A percentile compares a stretch with the other conserved stretches of the same genome.
These are phyloP conservation scores for Nysson spinosus DNA, from an alignment of 2,888 invertebrate species.

Conservation along the genomic window DNA sequence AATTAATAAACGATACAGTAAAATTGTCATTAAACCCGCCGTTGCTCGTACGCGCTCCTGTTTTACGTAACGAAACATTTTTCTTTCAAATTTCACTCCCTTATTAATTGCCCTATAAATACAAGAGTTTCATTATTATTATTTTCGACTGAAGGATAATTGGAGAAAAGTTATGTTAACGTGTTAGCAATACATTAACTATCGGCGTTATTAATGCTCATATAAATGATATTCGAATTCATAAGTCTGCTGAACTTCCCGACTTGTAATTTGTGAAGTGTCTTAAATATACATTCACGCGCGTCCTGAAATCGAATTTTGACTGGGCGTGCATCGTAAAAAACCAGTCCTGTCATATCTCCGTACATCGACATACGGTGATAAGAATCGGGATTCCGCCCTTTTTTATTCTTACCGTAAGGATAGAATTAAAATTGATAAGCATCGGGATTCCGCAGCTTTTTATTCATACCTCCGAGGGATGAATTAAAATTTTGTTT, in stretches of 20 bases:
- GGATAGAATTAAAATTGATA: constrained; percentile 45
- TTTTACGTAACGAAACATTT: too few species aligned
- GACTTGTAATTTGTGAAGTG: constrained; percentile 1
- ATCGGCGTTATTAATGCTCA: too few species aligned
- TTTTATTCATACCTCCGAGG: constrained; percentile 1
- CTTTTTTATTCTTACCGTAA: constrained; percentile 26
- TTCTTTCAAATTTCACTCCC: not conserved
- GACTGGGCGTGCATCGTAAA: constrained; percentile 25
- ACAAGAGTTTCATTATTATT: too few species aligned
- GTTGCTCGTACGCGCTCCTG: constrained; percentile 6
- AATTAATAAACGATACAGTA: constrained; percentile 71
- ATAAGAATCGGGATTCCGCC: constrained; percentile 40
- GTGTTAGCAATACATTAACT: too few species aligned
- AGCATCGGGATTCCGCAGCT: constrained; percentile 14
- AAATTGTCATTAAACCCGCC: constrained; percentile 49
- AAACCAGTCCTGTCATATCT: constrained; percentile 34
- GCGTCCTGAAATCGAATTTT: constrained; percentile 24
- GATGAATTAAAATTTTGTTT: constrained; percentile 34
- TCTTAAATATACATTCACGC: not conserved
- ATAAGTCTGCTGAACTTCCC: not conserved
- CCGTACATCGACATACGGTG: constrained; percentile 28
- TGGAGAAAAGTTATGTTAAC: too few species aligned
- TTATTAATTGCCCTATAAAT: too few species aligned
- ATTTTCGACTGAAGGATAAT: too few species aligned
- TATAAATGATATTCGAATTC: too few species aligned